These are phyloP conservation scores for Cygnus olor DNA, from an alignment of 2,797 vertebrate species.

Conservation along the genomic window DNA sequence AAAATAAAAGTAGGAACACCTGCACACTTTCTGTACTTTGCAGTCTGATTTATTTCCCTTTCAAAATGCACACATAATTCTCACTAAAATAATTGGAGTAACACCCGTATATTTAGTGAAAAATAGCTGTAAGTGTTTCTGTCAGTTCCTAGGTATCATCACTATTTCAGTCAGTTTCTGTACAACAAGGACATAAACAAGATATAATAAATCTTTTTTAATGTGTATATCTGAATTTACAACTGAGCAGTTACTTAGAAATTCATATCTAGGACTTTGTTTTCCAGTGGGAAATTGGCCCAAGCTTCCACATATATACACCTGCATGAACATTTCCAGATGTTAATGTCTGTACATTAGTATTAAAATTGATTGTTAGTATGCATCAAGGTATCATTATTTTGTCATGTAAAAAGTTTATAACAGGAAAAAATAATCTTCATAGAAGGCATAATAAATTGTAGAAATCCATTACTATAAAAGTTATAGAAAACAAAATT, in stretches of 20 bases:
- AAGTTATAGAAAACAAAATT: not conserved
- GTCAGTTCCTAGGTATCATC: not conserved
- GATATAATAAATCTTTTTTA: constrained; percentile 20
- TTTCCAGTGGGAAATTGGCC: not conserved
- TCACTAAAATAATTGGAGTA: not conserved
- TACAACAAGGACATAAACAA: not conserved
- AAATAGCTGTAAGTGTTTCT: not conserved
- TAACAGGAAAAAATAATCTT: not conserved
- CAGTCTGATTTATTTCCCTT: constrained; percentile 15
- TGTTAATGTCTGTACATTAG: not conserved
- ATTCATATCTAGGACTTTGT: not conserved
- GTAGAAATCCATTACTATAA: not conserved
- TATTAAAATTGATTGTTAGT: not conserved
- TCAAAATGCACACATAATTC: not conserved
- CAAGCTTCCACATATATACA: not conserved
- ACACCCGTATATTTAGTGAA: constrained; percentile 11
- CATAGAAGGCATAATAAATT: not conserved
- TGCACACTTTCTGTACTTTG: not conserved
- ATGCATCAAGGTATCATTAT: not conserved
- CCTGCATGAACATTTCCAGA: not conserved
- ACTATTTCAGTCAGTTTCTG: not conserved
- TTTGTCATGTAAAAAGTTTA: not conserved
- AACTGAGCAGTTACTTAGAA: not conserved
- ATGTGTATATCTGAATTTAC: constrained; percentile 20
- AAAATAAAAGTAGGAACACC: constrained; percentile 21